Percentiles rank a stretch among this genome's conserved stretches.
These are phyloP conservation scores for Cerastis leucographa DNA, from an alignment of 2,888 invertebrate genomes.

Conservation along the genomic window DNA sequence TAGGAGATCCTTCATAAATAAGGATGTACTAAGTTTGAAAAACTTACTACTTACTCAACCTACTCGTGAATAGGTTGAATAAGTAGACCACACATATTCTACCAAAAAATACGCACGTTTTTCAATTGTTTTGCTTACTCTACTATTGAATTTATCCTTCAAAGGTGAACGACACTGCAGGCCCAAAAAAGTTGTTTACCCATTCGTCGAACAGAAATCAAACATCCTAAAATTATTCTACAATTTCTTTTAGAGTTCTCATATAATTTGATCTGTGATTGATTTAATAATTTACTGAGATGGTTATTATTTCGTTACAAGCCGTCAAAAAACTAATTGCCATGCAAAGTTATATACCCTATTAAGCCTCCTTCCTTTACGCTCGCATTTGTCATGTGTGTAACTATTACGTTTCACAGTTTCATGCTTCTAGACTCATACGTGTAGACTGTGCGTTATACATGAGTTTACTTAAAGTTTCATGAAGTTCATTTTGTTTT, in stretches of 20 bases:
- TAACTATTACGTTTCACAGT: background rate
- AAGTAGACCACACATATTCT: background rate
- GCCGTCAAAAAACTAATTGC: background rate
- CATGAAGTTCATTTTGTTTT: background rate
- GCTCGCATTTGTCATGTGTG: background rate
- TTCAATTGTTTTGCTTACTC: constrained; percentile 29
- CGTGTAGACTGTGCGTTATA: background rate
- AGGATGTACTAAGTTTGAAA: too few relatives aligned
- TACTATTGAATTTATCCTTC: constrained; percentile 25
- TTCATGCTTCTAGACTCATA: background rate
- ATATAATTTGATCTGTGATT: background rate
- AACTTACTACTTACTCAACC: too few relatives aligned
- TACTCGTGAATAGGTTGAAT: too few relatives aligned
- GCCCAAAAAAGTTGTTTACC: constrained; percentile 50
- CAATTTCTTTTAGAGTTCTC: background rate
- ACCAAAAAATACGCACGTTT: background rate
- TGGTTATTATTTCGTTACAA: background rate
- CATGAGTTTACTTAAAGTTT: background rate
- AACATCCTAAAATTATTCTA: constrained; percentile 19
- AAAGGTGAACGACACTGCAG: constrained; percentile 52
- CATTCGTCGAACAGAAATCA: constrained; percentile 22
- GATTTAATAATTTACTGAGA: background rate
- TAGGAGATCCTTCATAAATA: too few relatives aligned
- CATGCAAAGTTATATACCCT: background rate
- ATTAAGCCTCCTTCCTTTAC: too few relatives aligned